Percentiles rank a stretch among this genome's conserved stretches.
These are phyloP conservation scores for Henricia sp. DNA, from an alignment of 53 echinoderm and acorn worm genomes.

Conservation along the genomic window DNA sequence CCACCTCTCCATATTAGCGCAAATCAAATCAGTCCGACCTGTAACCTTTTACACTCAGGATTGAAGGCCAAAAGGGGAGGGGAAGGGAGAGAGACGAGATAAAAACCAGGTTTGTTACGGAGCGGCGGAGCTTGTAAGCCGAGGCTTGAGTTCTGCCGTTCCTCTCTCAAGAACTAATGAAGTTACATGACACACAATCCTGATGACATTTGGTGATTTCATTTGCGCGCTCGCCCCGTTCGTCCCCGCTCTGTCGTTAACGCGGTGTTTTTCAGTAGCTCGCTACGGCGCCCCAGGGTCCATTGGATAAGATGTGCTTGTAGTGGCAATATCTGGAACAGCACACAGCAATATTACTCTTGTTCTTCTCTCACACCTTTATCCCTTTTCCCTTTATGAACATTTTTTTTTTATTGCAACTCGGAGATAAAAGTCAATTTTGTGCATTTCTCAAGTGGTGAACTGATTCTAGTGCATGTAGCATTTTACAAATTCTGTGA, in stretches of 20 bases:
- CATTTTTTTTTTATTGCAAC: too few relatives aligned
- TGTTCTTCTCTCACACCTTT: neutral
- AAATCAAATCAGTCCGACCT: conserved; percentile 57
- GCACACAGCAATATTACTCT: conserved; percentile 4
- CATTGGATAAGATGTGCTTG: conserved; percentile 36
- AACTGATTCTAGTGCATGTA: too few relatives aligned
- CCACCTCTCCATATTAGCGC: conserved; percentile 8
- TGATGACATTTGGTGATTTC: conserved; percentile 54
- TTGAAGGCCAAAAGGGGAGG: neutral
- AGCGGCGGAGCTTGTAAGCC: neutral
- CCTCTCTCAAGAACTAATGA: conserved; percentile 46
- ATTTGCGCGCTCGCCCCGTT: neutral
- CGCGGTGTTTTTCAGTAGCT: conserved; percentile 28
- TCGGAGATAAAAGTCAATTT: too few relatives aligned
- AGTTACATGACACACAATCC: conserved; percentile 61
- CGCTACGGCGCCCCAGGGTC: conserved; percentile 5
- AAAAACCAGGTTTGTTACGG: neutral
- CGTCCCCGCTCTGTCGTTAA: conserved; percentile 22
- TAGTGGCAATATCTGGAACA: conserved; percentile 31
- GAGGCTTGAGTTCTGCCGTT: conserved; percentile 22
- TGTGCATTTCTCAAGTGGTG: too few relatives aligned
- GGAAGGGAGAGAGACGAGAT: neutral
- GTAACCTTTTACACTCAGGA: conserved; percentile 40
- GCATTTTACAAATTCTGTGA: too few relatives aligned
- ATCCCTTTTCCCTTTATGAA: neutral